Evolutionary conservation across 2,797 vertebrate genomes (phyloP), one percentile per base, ranked within the genome.

Genomic region (Micromesistius poutassou): DNA sequence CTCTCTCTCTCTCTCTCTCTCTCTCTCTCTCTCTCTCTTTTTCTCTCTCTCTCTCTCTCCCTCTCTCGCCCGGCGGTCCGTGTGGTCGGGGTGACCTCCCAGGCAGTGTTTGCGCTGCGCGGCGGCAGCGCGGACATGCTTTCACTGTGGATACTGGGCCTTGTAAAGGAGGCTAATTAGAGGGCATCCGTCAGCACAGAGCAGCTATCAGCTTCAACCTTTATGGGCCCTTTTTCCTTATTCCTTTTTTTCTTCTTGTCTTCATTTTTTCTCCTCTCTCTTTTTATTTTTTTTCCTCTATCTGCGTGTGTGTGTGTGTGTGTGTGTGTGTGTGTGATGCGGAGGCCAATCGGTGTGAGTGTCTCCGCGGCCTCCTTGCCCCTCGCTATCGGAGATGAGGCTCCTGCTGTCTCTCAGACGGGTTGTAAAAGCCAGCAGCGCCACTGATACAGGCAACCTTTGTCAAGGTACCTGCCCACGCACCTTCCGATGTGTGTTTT

Each of bases 161-260:
- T 88, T 88, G 87, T 93, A 93, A 93, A 93, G 81, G 81, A 73
- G 71, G 10, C 81, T 90, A 91, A 92, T 93, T 90, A 90, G 81
- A 91, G 87, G 87, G 83, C 85, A 90, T 91, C 88, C 89, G 90
- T 89, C 87, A 84, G 84, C 83, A 79, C 76, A 90, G 83, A 87
- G 86, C 81, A 85, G 83, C 87, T 93, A 92, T 93, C 92, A 89
- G 87, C 87, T 91, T 89, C 73, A 86, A 50, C 81, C 84, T 93
- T 93, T 92, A 92, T 3, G 2, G 10, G 13, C 9, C 40, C 6
- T 42, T 13, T 42, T 12, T 14, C 13, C 3, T 13, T 42, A 7
- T 40, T 12, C 10, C 10, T 40, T 40, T 5, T 5, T 40, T 12
- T 12, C 38, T 40, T 40, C 38, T 8, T 40, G 38, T 40, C 38